Percentiles rank a stretch among this genome's conserved stretches.
phyloP scores from a whole-genome alignment of 1,140 invertebrate genomes.

The Orius insidiosus region DNA sequence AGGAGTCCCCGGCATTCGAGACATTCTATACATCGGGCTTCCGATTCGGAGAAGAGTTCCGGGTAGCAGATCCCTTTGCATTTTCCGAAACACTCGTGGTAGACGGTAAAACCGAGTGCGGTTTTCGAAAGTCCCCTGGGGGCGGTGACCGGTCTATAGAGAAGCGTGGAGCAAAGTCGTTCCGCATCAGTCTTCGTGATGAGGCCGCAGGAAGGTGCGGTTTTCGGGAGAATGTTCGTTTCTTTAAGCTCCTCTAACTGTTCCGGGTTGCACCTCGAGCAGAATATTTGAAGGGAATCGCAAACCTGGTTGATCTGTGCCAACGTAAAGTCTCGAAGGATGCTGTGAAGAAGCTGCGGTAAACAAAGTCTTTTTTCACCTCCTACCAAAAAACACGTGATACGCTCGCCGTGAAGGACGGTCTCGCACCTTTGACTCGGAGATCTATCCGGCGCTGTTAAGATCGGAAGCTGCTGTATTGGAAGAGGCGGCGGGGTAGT shows the following conservation, averaged over 20 bases:
- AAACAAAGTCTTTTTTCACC: constrained; percentile 91
- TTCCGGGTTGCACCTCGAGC: constrained; percentile 77
- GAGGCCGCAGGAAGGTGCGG: constrained; percentile 78
- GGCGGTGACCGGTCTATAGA: constrained; percentile 35
- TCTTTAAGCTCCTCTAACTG: constrained; percentile 83
- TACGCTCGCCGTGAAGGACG: constrained; percentile 74
- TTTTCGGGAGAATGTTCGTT: constrained; percentile 64
- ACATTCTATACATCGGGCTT: constrained; percentile 80
- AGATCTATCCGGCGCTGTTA: constrained; percentile 63
- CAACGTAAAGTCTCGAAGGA: constrained; percentile 73
- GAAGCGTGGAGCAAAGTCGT: constrained; percentile 71
- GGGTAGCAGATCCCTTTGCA: constrained; percentile 73
- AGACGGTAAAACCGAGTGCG: constrained; percentile 41
- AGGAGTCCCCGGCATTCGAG: constrained; percentile 76
- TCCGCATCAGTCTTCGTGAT: constrained; percentile 98
- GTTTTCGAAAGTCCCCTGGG: constrained; percentile 21
- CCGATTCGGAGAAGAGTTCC: constrained; percentile 52
- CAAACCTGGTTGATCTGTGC: constrained; percentile 88
- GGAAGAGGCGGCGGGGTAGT: constrained; percentile 28
- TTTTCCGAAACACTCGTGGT: constrained; percentile 94
- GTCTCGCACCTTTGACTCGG: constrained; percentile 74
- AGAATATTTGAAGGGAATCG: constrained; percentile 89
- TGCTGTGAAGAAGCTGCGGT: constrained; percentile 86
- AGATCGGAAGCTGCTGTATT: constrained; percentile 48
- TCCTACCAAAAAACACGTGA: constrained; percentile 88